A percentile compares a stretch with the other conserved stretches of the same genome.
These are phyloP conservation scores for Periplaneta americana DNA, from an alignment of 1,140 invertebrate genomes.

Conservation along the genomic window DNA sequence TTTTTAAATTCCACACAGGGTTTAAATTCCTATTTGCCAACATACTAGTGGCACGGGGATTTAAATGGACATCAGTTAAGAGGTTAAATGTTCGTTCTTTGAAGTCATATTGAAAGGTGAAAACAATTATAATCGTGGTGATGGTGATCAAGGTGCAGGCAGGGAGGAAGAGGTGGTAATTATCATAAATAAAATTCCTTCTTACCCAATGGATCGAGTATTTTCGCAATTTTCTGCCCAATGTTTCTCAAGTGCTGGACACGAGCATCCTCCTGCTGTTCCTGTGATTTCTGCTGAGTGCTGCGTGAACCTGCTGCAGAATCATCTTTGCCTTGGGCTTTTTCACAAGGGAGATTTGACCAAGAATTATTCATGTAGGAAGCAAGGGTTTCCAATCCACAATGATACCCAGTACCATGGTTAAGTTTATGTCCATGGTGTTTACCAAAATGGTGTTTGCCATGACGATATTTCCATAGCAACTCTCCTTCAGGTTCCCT, in stretches of 20 bases:
- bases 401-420: not conserved
- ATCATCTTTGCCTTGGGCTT: not conserved
- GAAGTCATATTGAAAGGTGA: too few relatives aligned
- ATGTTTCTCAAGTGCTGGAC: not conserved
- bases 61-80: too few relatives aligned
- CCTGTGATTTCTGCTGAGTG: not conserved
- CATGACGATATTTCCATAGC: too few relatives aligned
- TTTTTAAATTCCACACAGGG: too few relatives aligned
- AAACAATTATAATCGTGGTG: too few relatives aligned
- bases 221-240: not conserved
- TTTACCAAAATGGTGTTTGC: not conserved
- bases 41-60: too few relatives aligned
- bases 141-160: too few relatives aligned
- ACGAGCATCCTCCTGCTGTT: not conserved
- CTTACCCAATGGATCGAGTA: conserved; percentile 14
- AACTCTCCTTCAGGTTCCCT: not conserved
- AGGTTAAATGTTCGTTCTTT: too few relatives aligned
- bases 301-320: not conserved
- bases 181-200: too few relatives aligned
- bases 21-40: too few relatives aligned
- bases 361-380: not conserved
- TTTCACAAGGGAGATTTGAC: not conserved
- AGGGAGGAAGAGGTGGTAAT: too few relatives aligned
- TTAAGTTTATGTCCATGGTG: not conserved
- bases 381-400: not conserved